Evolutionary conservation across 2,888 invertebrate species (phyloP), one percentile per base, ranked within the genome.

Genomic region (Notocelia uddmanniana): DNA sequence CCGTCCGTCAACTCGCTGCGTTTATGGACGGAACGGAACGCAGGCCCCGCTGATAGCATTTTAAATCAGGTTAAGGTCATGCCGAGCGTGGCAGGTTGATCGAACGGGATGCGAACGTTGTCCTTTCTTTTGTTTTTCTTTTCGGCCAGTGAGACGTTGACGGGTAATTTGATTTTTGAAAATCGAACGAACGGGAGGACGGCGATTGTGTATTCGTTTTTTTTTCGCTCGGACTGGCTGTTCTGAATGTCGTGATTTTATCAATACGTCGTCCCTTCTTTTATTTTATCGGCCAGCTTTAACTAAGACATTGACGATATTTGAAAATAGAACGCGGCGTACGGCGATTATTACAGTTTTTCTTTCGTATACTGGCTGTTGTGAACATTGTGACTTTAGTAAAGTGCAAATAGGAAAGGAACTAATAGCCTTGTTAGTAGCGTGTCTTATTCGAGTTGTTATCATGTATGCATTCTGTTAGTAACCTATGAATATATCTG

Each of bases 61-160:
- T 92, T 91, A 91, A 91, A 92, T 89, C 87, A 91, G 91, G 92
- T 92, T 91, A 92, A 92, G 92, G 92, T 92, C 91, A 89, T 83
- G 81, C 83, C 78, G 80, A 37, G 45, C 45, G 81, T 80, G 76
- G 58, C 68, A 73, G 71, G 70, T 71, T 68, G 60, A 55, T 73
- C 58, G 69, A 69, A 73, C 69, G 63, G 50, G 45, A 69, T 48
- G 26, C 37, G 60, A 19, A 52, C 54, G 48, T 45, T 54, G 54
- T 60, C 57, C 21, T 62, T 68, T 48, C n/a, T 68, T 72, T 45
- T 45, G 45, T 59, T 67, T 55, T 64, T 26, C 31, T 48, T 58
- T 67, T 62, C 19, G 31, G 60, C 60, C 59, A 59, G 57, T 23
- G 34, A 55, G n/a, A 54, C 31, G 18, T 37, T 37, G 57, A 23